Evolutionary conservation across 2,797 vertebrate species (phyloP).

Genomic region (Acomys russatus): DNA sequence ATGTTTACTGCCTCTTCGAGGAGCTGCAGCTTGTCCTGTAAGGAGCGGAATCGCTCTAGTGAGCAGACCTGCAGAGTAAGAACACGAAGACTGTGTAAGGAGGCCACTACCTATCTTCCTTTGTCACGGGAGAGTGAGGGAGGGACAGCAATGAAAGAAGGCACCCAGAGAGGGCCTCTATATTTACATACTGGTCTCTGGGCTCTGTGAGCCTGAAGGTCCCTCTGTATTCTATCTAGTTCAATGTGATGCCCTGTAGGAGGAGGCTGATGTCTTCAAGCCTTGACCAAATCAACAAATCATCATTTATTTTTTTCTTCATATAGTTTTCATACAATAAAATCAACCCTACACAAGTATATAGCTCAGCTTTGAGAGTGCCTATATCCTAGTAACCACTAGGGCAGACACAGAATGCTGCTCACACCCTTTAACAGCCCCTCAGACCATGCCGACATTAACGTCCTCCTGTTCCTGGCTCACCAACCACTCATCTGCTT

Average conservation of each 20-base stretch:
- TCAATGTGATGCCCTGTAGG: neutral
- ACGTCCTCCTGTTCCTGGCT: neutral
- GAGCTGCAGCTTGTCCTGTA: constrained; percentile 96
- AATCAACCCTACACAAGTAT: neutral
- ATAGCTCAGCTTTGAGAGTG: constrained; percentile 26
- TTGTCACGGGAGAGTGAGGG: neutral
- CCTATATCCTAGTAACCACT: neutral
- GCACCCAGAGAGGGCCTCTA: neutral
- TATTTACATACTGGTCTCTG: neutral
- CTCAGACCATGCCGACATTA: neutral
- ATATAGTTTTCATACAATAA: constrained; percentile 28
- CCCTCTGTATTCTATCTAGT: neutral
- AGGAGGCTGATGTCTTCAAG: neutral
- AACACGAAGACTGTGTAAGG: constrained; percentile 11
- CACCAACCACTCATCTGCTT: neutral
- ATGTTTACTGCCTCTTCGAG: constrained; percentile 93
- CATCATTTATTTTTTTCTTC: neutral
- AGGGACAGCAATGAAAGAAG: neutral
- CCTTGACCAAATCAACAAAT: neutral
- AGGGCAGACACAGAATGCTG: neutral
- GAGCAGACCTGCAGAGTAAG: constrained; percentile 88
- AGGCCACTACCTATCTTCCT: neutral
- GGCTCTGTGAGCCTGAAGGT: neutral
- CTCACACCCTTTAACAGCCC: no score
- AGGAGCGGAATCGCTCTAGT: constrained; percentile 95